Percentiles rank a stretch among this genome's conserved stretches.
Evolutionary conservation across 1,140 invertebrate genomes (phyloP).

Genomic region (Procambarus clarkii): DNA sequence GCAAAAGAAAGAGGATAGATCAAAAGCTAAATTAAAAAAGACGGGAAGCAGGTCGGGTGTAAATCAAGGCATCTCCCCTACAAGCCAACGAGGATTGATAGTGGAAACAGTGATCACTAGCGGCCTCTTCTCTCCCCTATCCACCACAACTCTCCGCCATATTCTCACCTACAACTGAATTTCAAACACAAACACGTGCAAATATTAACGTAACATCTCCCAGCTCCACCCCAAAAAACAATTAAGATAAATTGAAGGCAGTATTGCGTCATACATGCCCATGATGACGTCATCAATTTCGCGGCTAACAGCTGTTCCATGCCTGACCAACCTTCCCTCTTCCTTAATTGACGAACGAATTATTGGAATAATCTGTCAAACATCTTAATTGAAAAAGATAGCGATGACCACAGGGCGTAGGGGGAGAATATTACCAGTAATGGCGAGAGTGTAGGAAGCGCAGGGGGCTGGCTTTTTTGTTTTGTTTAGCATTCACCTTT

Average conservation of each 20-base stretch:
- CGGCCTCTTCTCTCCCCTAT: not conserved
- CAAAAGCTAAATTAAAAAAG: not conserved
- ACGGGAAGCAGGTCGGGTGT: not conserved
- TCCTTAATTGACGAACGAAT: conserved; percentile 22
- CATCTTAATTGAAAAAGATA: conserved; percentile 32
- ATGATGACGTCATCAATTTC: too few relatives aligned
- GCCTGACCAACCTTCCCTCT: not conserved
- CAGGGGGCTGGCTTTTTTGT: too few relatives aligned
- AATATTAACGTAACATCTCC: too few relatives aligned
- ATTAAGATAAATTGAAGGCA: too few relatives aligned
- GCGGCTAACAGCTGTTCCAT: not conserved
- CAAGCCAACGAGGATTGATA: conserved; percentile 20
- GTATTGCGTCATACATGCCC: too few relatives aligned
- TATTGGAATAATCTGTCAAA: conserved; percentile 22
- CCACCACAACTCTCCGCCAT: too few relatives aligned
- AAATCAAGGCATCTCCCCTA: conserved; percentile 32
- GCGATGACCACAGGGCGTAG: too few relatives aligned
- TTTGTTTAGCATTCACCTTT: too few relatives aligned
- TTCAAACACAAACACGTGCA: too few relatives aligned
- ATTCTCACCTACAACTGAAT: too few relatives aligned
- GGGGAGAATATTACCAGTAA: too few relatives aligned
- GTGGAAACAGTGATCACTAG: not conserved
- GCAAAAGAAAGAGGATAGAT: not conserved
- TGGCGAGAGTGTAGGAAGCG: not conserved
- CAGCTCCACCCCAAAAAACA: too few relatives aligned